Base-by-base conservation (phyloP, 2,888 invertebrate species). In the Drosophila diplacantha region DNA sequence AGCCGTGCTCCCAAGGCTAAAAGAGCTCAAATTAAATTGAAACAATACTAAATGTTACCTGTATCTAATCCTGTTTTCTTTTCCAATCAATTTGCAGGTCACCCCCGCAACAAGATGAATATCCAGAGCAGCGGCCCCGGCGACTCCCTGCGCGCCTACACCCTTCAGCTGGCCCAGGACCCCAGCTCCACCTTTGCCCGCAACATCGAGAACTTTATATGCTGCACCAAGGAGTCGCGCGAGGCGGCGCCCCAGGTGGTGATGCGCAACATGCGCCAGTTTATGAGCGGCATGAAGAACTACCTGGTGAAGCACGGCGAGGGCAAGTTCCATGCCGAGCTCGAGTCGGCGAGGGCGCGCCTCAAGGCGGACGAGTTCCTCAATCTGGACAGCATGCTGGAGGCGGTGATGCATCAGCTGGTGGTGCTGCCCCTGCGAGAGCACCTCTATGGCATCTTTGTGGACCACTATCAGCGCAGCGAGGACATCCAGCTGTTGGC, bases 281-380 rank as follows among this genome's bases (percentile, higher is more conserved):
- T 98, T 87, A 97, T 98, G 96, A 97, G 96, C 16, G 98, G 98
- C 57, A 98, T 99, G 93, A 98, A 98, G 88, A 99, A 99, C 88
- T 99, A 98, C 88, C 90, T 98, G 64, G 95, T 98, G 32, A 97
- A 97, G 84, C 96, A 97, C 82, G 98, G 98, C 18, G 98, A 98
- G 86, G 93, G 95, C 67, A 95, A 95, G 77, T 95, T 98, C 86
- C 96, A 96, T 85, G 93, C 93, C 76, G 93, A 97, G 86, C 96
- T 98, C 44, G 96, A 97, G 87, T 78, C 84, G 54, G 88, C 88
- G 3, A 74, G 88, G 49, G 87, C 89, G 3, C 90, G 94, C 90
- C 90, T 98, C 59, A 95, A 94, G 86, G 90, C 95, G 3, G 95
- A 95, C 66, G 97, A 98, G 88, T 97, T 98, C 87, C 91, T 98